Conservation (phyloP, 2,888 invertebrate genomes). For the Sarcophaga subvicina region DNA sequence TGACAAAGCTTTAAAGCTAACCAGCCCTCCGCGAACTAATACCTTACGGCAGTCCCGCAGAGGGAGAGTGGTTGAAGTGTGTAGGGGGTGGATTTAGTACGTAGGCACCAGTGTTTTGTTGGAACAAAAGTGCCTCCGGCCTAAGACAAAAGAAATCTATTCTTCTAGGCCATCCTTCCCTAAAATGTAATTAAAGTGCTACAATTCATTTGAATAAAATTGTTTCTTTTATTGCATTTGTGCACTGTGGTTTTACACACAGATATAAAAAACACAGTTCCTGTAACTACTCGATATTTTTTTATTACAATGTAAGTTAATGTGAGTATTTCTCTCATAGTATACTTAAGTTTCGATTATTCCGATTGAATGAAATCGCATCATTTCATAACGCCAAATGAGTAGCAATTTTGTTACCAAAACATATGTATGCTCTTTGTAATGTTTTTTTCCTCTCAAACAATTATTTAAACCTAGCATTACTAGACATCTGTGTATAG, state of each 20-base stretch:
- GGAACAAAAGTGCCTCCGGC: too few relatives aligned
- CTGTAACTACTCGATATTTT: conserved; percentile 39
- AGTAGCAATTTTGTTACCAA: conserved; percentile 47
- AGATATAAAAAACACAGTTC: conserved; percentile 6
- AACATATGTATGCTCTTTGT: conserved; percentile 53
- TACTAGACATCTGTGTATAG: neutral
- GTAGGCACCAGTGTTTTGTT: too few relatives aligned
- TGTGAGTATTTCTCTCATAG: conserved; percentile 7
- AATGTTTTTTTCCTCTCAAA: conserved; percentile 20
- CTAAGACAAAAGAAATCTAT: too few relatives aligned
- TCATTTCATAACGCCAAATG: conserved; percentile 54
- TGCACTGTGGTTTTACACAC: conserved; percentile 56
- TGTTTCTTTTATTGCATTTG: conserved; percentile 39
- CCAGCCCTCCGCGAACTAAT: too few relatives aligned
- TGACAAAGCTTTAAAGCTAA: too few relatives aligned
- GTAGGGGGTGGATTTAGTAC: too few relatives aligned
- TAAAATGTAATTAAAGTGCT: neutral
- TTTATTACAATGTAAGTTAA: conserved; percentile 3
- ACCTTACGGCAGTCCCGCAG: too few relatives aligned
- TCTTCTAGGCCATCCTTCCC: conserved; percentile 2
- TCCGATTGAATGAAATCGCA: conserved; percentile 58
- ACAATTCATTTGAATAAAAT: conserved; percentile 31
- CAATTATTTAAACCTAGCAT: neutral
- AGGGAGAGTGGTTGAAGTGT: too few relatives aligned
- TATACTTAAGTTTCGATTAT: conserved; percentile 20